Evolutionary conservation across 2,888 invertebrate genomes (phyloP), one percentile per base, ranked within the genome.

Genomic region (Myopa testacea): DNA sequence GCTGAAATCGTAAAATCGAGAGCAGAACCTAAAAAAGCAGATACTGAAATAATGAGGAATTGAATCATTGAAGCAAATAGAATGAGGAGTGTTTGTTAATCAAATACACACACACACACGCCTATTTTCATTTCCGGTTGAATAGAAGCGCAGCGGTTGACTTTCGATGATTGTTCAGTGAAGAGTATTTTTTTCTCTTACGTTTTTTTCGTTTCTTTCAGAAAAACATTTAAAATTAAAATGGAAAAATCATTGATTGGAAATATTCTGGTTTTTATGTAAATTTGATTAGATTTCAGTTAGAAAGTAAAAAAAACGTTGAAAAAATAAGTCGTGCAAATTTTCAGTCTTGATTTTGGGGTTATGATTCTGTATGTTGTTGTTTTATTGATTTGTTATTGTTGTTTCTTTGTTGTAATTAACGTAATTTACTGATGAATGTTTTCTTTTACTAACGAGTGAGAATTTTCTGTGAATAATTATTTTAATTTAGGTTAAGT

Each of bases 111-210:
- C 45, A 3, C 55, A 68, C n/a, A 55, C 69, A 19, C 75, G 12
- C 77, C 82, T 81, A 80, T 79, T 72, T 80, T 82, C 82, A 82
- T 84, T 85, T 85, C 83, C 85, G 85, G 82, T 83, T 78, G 81
- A 79, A 52, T 84, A 84, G 76, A 67, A 75, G 74, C 40, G 58
- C 38, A 34, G 50, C 50, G 34, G 68, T 4, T 40, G 14, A 8
- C 19, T 12, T 55, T 55, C 16, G 16, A 10, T 16, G 55, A 55
- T 12, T 37, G 67, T 40, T 38, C 38, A 67, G 37, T 40, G 40
- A 26, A 67, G n/a, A 67, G 37, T 16, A 67, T 16, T 19, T 70
- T 52, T 70, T 5, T 52, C 14, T 6, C 63, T 45, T 45, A 8
- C 55, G 65, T 74, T 16, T 19, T 63, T 63, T 52, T 65, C 26